Conservation (phyloP, 2,888 invertebrate genomes). For the Caenorhabditis virilis region DNA sequence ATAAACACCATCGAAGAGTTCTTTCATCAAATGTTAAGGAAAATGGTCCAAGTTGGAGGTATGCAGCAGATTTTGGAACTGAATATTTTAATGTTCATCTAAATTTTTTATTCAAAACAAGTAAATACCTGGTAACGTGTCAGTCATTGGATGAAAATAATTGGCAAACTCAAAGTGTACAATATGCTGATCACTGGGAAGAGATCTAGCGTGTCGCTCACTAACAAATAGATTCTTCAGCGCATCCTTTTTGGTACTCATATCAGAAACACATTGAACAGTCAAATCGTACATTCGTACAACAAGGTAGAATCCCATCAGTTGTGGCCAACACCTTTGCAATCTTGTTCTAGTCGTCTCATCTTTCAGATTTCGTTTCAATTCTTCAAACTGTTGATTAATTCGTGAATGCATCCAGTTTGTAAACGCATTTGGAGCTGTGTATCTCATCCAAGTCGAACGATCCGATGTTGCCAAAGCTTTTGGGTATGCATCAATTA, state of each 20-base stretch:
- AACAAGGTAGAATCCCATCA: slow-evolving; percentile 59
- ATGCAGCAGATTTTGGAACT: slow-evolving; percentile 93
- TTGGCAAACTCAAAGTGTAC: slow-evolving; percentile 94
- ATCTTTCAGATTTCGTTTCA: slow-evolving; percentile 43
- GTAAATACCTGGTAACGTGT: slow-evolving; percentile 22
- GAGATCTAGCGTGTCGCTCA: slow-evolving; percentile 68
- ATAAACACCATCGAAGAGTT: slow-evolving; percentile 90
- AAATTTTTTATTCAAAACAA: not conserved
- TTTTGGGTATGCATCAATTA: slow-evolving; percentile 85
- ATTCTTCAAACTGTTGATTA: slow-evolving; percentile 23
- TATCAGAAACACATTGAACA: slow-evolving; percentile 82
- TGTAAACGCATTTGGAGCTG: slow-evolving; percentile 52
- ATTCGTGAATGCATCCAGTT: slow-evolving; percentile 41
- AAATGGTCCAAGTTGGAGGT: slow-evolving; percentile 87
- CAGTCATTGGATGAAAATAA: slow-evolving; percentile 83
- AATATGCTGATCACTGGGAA: slow-evolving; percentile 87
- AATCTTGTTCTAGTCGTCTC: slow-evolving; percentile 59
- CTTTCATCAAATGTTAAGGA: slow-evolving; percentile 84
- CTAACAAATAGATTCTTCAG: slow-evolving; percentile 74
- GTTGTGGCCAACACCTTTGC: slow-evolving; percentile 57
- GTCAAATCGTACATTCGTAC: slow-evolving; percentile 68
- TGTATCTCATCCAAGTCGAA: slow-evolving; percentile 60
- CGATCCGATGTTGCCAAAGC: slow-evolving; percentile 78
- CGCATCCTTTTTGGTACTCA: slow-evolving; percentile 79
- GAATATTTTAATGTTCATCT: slow-evolving; percentile 70